phyloP scores from a whole-genome alignment of 2,797 vertebrate genomes.

The Sebastes itinus region DNA sequence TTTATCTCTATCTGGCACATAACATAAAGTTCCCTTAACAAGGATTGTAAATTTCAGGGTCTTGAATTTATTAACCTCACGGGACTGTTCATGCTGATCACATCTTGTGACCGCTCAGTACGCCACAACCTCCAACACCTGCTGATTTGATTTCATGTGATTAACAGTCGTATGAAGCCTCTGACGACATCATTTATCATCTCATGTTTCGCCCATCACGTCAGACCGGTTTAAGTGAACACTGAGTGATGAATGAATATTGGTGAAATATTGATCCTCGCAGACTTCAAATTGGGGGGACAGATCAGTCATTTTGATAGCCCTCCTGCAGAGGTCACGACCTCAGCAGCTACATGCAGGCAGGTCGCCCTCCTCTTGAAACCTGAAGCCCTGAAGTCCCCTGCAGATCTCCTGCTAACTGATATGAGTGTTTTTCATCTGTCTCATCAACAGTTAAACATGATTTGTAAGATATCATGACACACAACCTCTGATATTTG shows the following conservation, averaged over 20 bases:
- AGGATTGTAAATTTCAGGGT: no score
- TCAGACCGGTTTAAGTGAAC: conserved; percentile 14
- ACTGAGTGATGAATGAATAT: conserved; percentile 54
- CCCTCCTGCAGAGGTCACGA: conserved; percentile 34
- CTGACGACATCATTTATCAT: conserved; percentile 48
- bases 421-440: not conserved
- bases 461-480: conserved; percentile 6
- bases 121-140: not conserved
- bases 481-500: not conserved
- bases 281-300: conserved; percentile 15
- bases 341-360: conserved; percentile 24
- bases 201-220: conserved; percentile 18
- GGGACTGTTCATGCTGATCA: not conserved
- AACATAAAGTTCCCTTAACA: no score
- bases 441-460: conserved; percentile 5
- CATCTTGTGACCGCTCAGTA: not conserved
- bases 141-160: conserved; percentile 20
- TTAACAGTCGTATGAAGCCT: not conserved
- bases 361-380: conserved; percentile 5
- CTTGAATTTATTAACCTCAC: no score
- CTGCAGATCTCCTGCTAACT: not conserved
- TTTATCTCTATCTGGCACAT: no score
- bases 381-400: conserved; percentile 33
- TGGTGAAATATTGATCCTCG: conserved; percentile 60
- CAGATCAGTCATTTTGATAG: conserved; percentile 65